phyloP scores from a whole-genome alignment of 1,140 invertebrate genomes.

The Diprion similis region DNA sequence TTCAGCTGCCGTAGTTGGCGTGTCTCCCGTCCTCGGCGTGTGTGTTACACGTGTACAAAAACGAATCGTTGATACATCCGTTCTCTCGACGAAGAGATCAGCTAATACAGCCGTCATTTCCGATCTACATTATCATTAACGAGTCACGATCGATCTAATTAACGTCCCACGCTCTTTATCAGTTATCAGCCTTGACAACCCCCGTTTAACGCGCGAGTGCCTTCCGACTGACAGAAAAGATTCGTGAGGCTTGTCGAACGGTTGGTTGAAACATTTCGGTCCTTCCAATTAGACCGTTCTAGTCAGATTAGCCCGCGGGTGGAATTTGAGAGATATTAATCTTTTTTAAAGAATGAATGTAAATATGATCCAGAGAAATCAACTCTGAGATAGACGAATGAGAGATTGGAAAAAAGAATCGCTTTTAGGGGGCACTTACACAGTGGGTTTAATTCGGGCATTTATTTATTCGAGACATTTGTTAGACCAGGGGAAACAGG shows the following conservation, averaged over 20 bases:
- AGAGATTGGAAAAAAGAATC: too few relatives aligned
- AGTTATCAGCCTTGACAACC: background rate
- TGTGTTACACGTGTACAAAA: too few relatives aligned
- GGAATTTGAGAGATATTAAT: background rate
- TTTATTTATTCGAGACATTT: slow-evolving; percentile 15
- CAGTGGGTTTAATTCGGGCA: background rate
- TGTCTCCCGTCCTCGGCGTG: too few relatives aligned
- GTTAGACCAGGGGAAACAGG: background rate
- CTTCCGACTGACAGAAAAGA: background rate
- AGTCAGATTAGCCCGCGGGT: background rate
- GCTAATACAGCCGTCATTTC: too few relatives aligned
- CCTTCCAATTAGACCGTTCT: background rate
- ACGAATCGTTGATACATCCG: too few relatives aligned
- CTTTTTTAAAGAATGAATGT: too few relatives aligned
- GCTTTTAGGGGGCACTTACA: too few relatives aligned
- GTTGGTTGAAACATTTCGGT: background rate
- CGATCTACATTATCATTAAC: background rate
- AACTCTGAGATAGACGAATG: too few relatives aligned
- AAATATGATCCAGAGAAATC: too few relatives aligned
- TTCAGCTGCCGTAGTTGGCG: background rate
- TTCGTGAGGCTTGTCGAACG: background rate
- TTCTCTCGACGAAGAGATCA: too few relatives aligned
- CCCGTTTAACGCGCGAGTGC: background rate
- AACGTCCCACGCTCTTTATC: background rate
- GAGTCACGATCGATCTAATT: slow-evolving; percentile 7